phyloP scores from a whole-genome alignment of 2,797 vertebrate genomes.

The Pipistrellus nathusii region DNA sequence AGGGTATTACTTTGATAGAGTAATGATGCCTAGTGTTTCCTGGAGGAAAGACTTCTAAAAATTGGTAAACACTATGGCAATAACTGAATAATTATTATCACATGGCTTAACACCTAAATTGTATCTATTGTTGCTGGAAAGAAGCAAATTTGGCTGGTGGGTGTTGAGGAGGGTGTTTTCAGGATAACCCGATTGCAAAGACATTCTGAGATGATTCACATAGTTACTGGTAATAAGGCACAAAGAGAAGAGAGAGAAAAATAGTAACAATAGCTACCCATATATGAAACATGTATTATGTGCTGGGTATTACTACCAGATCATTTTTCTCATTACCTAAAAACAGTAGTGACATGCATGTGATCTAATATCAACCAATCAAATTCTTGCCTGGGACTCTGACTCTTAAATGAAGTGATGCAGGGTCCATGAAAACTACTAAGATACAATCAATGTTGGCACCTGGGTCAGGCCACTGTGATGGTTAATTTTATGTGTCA shows the following conservation, averaged over 20 bases:
- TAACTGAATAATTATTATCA: conserved; percentile 58
- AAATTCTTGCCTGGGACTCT: conserved; percentile 4
- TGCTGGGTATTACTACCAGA: neutral
- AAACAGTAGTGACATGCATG: neutral
- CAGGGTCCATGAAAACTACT: neutral
- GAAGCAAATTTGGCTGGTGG: conserved; percentile 63
- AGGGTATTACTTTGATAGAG: neutral
- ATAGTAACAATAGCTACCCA: conserved; percentile 5
- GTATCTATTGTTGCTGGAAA: conserved; percentile 51
- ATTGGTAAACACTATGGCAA: conserved; percentile 33
- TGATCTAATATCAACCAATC: neutral
- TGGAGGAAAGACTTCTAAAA: conserved; percentile 52
- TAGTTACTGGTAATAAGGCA: conserved; percentile 49
- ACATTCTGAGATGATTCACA: conserved; percentile 64
- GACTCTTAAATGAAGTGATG: neutral
- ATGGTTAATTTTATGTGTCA: neutral
- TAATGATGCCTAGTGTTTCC: conserved; percentile 26
- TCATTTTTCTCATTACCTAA: neutral
- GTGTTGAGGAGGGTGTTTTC: conserved; percentile 59
- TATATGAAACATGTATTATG: neutral
- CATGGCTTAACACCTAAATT: conserved; percentile 55
- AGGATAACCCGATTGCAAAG: conserved; percentile 53
- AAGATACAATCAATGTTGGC: neutral
- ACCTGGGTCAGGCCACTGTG: neutral
- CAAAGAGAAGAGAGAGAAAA: conserved; percentile 28